Percentiles rank a stretch among this genome's conserved stretches.
Evolutionary conservation across 53 echinoderm and acorn worm species (phyloP).

Genomic region (Pentamera pediparva): DNA sequence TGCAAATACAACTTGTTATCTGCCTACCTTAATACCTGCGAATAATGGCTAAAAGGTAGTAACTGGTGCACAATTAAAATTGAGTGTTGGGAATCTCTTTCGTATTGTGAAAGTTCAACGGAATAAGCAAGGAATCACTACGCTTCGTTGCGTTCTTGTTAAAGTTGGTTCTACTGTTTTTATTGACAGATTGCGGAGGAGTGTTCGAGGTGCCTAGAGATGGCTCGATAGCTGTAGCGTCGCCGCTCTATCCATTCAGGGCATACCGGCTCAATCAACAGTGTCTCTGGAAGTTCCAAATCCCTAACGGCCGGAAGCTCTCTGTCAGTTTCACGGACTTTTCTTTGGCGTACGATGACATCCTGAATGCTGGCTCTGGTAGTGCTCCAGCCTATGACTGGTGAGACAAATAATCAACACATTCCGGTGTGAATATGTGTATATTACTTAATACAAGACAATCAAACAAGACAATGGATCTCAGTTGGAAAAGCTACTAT

Average conservation of each 20-base stretch:
- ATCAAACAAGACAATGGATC: too few species aligned
- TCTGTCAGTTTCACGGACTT: constrained; percentile 72
- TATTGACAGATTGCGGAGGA: constrained; percentile 67
- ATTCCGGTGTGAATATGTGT: not conserved
- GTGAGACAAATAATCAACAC: not conserved
- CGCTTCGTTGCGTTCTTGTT: too few species aligned
- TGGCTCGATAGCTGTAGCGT: constrained; percentile 71
- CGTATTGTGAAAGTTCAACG: too few species aligned
- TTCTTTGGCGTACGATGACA: constrained; percentile 62
- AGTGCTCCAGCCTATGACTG: constrained; percentile 59
- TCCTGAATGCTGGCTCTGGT: constrained; percentile 73
- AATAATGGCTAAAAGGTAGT: too few species aligned
- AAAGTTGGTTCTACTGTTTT: too few species aligned
- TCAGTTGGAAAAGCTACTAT: too few species aligned
- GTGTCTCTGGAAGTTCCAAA: constrained; percentile 76
- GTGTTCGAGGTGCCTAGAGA: constrained; percentile 42
- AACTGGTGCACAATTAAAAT: too few species aligned
- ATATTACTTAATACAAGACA: not conserved
- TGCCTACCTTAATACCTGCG: too few species aligned
- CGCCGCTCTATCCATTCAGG: constrained; percentile 71
- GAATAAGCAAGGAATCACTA: too few species aligned
- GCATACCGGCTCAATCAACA: constrained; percentile 75
- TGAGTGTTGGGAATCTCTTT: too few species aligned
- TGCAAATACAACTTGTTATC: too few species aligned
- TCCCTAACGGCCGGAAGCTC: constrained; percentile 44